Percentiles rank a stretch among this genome's conserved stretches.
Conservation (phyloP, 2,113 vertebrate species). For the Dasypus novemcinctus region DNA sequence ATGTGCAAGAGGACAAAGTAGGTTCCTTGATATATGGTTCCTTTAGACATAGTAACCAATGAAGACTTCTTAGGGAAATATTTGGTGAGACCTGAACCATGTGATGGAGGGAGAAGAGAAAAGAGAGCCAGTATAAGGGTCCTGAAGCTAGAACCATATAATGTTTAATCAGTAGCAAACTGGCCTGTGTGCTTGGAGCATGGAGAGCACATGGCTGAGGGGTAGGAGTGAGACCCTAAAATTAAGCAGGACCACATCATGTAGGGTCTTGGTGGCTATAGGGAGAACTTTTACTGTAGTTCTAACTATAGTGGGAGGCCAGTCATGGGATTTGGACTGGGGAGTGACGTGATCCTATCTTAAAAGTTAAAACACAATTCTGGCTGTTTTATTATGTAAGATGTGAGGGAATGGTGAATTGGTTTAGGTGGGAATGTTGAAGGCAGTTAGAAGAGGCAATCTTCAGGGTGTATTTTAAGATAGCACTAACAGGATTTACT, state of each 20-base stretch:
- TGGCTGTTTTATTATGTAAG: background rate
- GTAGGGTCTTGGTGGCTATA: fast-evolving
- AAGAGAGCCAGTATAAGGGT: background rate
- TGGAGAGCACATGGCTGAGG: background rate
- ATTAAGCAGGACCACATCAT: background rate
- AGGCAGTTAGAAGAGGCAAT: background rate
- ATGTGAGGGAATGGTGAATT: background rate
- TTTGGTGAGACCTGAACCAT: background rate
- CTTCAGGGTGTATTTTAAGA: background rate
- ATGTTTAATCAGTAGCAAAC: background rate
- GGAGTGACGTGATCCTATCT: background rate
- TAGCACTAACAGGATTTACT: background rate
- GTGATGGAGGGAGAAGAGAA: background rate
- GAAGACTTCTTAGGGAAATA: background rate
- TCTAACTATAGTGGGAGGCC: background rate
- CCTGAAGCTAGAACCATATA: background rate
- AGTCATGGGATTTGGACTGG: background rate
- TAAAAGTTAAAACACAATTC: background rate
- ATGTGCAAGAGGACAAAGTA: background rate
- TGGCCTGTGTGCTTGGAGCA: background rate
- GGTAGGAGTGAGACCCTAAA: fast-evolving
- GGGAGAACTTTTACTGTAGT: background rate
- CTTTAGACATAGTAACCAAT: background rate
- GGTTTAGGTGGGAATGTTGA: background rate
- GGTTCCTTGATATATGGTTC: background rate